Percentiles rank a stretch among this genome's conserved stretches.
Evolutionary conservation across 1,140 invertebrate genomes (phyloP).

Genomic region (Drosophila aff.): DNA sequence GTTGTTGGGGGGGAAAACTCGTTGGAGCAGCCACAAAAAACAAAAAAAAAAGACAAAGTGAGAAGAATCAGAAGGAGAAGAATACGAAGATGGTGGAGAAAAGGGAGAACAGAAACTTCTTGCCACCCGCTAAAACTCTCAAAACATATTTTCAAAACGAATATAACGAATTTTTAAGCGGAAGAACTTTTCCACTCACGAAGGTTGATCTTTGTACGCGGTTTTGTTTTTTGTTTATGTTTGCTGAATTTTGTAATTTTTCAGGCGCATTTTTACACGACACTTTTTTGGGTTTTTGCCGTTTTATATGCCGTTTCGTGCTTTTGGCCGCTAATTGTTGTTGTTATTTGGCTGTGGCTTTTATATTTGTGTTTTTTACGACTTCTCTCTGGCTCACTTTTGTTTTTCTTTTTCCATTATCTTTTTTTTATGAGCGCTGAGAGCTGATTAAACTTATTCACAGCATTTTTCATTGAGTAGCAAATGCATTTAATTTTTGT

Average conservation of each 20-base stretch:
- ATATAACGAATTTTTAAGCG: conserved; percentile 44
- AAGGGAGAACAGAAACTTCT: conserved; percentile 42
- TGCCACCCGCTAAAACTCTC: conserved; percentile 54
- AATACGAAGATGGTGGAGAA: conserved; percentile 35
- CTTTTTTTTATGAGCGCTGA: conserved; percentile 37
- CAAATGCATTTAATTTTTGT: conserved; percentile 41
- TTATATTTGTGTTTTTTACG: conserved; percentile 46
- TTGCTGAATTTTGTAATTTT: conserved; percentile 78
- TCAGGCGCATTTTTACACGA: conserved; percentile 73
- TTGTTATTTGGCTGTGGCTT: conserved; percentile 35
- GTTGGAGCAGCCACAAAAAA: conserved; percentile 48
- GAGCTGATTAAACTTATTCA: conserved; percentile 54
- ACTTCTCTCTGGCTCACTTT: conserved; percentile 40
- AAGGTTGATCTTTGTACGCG: conserved; percentile 57
- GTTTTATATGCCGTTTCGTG: conserved; percentile 59
- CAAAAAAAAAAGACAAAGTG: background rate
- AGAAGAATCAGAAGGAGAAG: conserved; percentile 26
- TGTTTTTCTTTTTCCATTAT: conserved; percentile 36
- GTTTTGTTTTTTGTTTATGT: conserved; percentile 65
- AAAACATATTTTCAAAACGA: conserved; percentile 2
- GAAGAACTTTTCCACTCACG: conserved; percentile 56
- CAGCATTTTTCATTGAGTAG: conserved; percentile 49
- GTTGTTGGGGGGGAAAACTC: conserved; percentile 36
- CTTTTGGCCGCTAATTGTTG: conserved; percentile 52
- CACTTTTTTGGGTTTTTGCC: conserved; percentile 46